phyloP scores from a whole-genome alignment of 2,113 vertebrate species.

The Hoplias malabaricus region DNA sequence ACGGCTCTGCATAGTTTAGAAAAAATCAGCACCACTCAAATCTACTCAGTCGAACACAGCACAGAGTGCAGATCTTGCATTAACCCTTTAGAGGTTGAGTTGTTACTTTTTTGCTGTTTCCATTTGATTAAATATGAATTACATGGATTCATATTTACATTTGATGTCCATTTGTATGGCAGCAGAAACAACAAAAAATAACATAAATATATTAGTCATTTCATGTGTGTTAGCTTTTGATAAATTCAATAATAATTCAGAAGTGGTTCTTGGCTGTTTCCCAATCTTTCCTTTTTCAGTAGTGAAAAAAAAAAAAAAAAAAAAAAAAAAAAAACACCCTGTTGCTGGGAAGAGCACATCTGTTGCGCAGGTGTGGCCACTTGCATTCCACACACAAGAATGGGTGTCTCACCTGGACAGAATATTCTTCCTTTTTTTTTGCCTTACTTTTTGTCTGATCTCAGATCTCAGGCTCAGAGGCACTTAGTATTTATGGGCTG shows the following conservation, averaged over 20 bases:
- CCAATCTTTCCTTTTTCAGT: neutral
- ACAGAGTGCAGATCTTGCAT: too few relatives aligned
- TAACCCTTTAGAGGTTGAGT: too few relatives aligned
- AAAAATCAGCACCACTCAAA: neutral
- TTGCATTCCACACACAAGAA: conserved; percentile 29
- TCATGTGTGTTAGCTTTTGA: too few relatives aligned
- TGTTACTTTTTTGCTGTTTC: too few relatives aligned
- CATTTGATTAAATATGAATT: too few relatives aligned
- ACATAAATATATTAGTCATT: too few relatives aligned
- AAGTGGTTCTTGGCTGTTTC: too few relatives aligned
- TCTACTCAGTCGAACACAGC: neutral
- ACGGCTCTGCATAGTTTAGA: neutral
- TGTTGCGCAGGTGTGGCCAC: conserved; percentile 57
- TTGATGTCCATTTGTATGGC: too few relatives aligned
- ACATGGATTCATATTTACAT: too few relatives aligned
- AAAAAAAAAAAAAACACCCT: neutral
- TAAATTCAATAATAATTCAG: too few relatives aligned
- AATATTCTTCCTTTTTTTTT: neutral
- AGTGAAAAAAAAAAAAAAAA: neutral
- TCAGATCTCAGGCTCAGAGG: conserved; percentile 5
- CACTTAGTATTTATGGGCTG: neutral
- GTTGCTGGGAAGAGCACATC: conserved; percentile 44
- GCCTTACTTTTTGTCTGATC: neutral
- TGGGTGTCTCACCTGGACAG: conserved; percentile 29
- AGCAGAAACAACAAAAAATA: too few relatives aligned